These are phyloP conservation scores for Perizoma flavofasciatum DNA, from an alignment of 2,888 invertebrate genomes.

Conservation along the genomic window DNA sequence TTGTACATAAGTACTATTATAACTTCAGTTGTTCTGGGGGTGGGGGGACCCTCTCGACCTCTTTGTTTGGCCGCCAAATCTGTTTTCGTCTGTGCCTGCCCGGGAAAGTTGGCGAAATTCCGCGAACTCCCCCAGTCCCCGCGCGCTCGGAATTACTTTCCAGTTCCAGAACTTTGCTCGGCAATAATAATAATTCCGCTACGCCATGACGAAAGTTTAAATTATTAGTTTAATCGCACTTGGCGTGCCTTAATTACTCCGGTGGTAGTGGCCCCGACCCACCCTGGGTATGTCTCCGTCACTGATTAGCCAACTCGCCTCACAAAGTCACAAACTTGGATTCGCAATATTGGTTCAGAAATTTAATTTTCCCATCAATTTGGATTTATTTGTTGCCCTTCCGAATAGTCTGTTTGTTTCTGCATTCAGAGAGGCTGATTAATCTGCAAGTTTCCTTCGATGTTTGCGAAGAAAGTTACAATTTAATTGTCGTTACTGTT, in stretches of 20 bases:
- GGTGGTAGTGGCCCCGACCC: slow-evolving; percentile 33
- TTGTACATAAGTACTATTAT: slow-evolving; percentile 6
- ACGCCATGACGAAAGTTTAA: slow-evolving; percentile 79
- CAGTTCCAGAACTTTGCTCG: slow-evolving; percentile 73
- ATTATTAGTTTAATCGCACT: slow-evolving; percentile 81
- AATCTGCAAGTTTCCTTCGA: slow-evolving; percentile 28
- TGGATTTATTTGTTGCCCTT: slow-evolving; percentile 47
- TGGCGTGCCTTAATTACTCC: slow-evolving; percentile 73
- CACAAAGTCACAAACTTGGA: slow-evolving; percentile 47
- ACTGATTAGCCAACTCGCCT: slow-evolving; percentile 60
- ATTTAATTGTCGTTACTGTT: slow-evolving; percentile 29
- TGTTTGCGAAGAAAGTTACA: slow-evolving; percentile 29
- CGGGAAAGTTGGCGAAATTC: slow-evolving; percentile 69
- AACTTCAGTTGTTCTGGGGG: slow-evolving; percentile 36
- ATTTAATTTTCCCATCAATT: slow-evolving; percentile 63
- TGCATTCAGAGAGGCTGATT: slow-evolving; percentile 28
- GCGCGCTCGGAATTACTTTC: slow-evolving; percentile 73
- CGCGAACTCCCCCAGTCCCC: slow-evolving; percentile 59
- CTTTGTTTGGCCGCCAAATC: slow-evolving; percentile 77
- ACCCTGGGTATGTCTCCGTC: slow-evolving; percentile 44
- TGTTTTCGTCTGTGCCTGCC: slow-evolving; percentile 72
- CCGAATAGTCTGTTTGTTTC: slow-evolving; percentile 40
- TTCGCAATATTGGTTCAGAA: slow-evolving; percentile 58
- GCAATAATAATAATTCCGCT: slow-evolving; percentile 80
- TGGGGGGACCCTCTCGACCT: slow-evolving; percentile 40